Percentiles rank a stretch among this genome's conserved stretches.
These are phyloP conservation scores for Silurus lanzhouensis DNA, from an alignment of 2,797 vertebrate species.

Conservation along the genomic window DNA sequence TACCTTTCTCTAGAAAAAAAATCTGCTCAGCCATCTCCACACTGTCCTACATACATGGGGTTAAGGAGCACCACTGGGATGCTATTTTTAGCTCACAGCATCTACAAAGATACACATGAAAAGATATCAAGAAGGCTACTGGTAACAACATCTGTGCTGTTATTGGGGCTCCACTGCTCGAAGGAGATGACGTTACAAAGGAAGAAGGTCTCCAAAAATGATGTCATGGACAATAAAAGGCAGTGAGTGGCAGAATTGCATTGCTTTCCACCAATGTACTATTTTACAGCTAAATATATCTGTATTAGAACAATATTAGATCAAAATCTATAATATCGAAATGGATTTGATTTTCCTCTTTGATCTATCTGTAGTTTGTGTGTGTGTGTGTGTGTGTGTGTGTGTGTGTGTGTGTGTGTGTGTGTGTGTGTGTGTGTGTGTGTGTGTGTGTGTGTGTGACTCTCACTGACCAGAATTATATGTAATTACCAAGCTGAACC, in stretches of 20 bases:
- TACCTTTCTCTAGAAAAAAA: constrained; percentile 35
- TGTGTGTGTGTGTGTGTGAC: too few species aligned
- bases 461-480: not conserved
- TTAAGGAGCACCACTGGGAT: constrained; percentile 49
- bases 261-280: not conserved
- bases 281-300: not conserved
- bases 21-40: constrained; percentile 36
- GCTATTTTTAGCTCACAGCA: constrained; percentile 55
- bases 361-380: not conserved
- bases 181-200: not conserved
- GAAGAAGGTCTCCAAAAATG: not conserved
- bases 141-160: constrained; percentile 6
- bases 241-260: not conserved
- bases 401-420: not conserved
- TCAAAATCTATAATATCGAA: not conserved
- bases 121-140: constrained; percentile 14
- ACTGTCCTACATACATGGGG: constrained; percentile 57
- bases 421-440: not conserved
- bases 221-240: not conserved
- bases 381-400: not conserved
- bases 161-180: constrained; percentile 9
- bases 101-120: constrained; percentile 37
- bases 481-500: not conserved
- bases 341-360: not conserved
- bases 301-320: not conserved